Base-by-base conservation (phyloP, 2,113 vertebrate genomes). In the Hemiprocne comata region DNA sequence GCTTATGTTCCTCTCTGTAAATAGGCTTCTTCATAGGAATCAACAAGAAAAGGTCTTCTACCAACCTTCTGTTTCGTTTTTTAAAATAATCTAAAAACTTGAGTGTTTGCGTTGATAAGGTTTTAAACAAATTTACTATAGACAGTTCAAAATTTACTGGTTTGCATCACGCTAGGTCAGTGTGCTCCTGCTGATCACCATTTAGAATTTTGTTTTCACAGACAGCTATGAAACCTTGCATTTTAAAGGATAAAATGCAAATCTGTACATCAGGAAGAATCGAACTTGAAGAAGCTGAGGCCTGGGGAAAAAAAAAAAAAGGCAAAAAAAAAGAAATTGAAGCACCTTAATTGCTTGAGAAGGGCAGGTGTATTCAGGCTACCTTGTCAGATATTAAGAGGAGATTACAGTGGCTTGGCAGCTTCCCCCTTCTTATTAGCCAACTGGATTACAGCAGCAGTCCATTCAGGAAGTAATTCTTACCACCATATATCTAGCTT, bases 401-500 rank as follows among this genome's bases (percentile, higher is more conserved):
- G 38, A 72, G 13, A n/a, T 44, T 75, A 17, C 5, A 2, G 14
- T 69, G 44, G 44, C 33, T 84, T 94, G 87, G 65, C 80, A 92
- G 44, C 24, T 60, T 55, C 36, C 16, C 6, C 4, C 33, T 40
- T 69, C 42, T 77, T 34, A 8, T 83, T 77, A 89, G 60, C 73
- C 78, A 75, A 51, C 72, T 80, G 55, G 46, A 72, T 90, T 93
- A 60, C 57, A 78, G 66, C 75, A 92, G 53, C 74, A 77, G 71
- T 85, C 74, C 60, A 34, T 76, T 78, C 81, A 87, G 65, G 83
- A 86, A 90, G 64, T 61, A 69, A 58, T 81, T 87, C 83, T 85
- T 87, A 73, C 17, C 93, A 61, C 38, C 24, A 88, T 46, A 82
- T 76, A 95, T 23, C 53, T 76, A 89, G 51, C 57, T 96, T 87